phyloP scores from a whole-genome alignment of 2,797 vertebrate species.

The Peromyscus eremicus region DNA sequence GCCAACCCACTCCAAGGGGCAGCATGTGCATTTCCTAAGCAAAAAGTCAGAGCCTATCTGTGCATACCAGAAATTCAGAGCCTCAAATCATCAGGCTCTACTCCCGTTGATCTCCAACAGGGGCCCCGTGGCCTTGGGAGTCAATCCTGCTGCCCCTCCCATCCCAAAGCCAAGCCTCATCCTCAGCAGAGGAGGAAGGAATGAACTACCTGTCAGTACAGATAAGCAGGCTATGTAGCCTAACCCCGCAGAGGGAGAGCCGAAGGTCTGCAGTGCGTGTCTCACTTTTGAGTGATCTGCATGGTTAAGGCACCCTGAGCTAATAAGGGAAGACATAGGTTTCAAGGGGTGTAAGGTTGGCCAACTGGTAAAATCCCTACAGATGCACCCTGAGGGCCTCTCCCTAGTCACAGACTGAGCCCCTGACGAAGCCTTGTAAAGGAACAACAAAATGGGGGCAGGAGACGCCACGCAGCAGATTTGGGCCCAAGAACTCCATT shows the following conservation, averaged over 20 bases:
- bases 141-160: background rate
- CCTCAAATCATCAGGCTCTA: background rate
- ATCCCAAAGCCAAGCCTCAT: background rate
- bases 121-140: background rate
- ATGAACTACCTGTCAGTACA: fast-evolving
- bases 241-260: fast-evolving
- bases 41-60: background rate
- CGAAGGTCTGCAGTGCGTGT: fast-evolving
- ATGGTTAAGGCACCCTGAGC: background rate
- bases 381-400: background rate
- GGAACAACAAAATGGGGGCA: fast-evolving
- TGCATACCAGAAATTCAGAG: background rate
- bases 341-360: no score
- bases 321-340: no score
- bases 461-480: fast-evolving
- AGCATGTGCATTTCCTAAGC: background rate
- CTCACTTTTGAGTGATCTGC: background rate
- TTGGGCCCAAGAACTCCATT: fast-evolving
- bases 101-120: fast-evolving
- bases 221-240: no score
- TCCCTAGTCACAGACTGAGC: background rate
- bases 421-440: no score
- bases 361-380: background rate
- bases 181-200: background rate
- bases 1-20: background rate